These are phyloP conservation scores for Podarcis cretensis DNA, from an alignment of 2,113 vertebrate species.

Conservation along the genomic window DNA sequence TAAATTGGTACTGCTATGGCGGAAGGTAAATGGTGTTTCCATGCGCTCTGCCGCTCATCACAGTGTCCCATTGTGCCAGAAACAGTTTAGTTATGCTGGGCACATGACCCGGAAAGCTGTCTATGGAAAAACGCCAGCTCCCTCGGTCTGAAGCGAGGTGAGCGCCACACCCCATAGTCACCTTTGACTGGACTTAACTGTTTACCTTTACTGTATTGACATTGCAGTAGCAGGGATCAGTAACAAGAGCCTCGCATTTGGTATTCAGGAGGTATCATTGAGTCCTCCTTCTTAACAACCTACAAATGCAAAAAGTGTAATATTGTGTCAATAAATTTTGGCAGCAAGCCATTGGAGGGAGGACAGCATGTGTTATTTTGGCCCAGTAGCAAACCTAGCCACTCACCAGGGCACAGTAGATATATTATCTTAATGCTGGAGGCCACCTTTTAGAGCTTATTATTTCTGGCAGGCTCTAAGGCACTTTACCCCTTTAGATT, in stretches of 20 bases:
- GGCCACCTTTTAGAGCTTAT: not conserved
- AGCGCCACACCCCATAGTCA: no score
- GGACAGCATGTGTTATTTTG: no score
- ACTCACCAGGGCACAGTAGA: not conserved
- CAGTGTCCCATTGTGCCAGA: no score
- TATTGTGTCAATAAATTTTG: not conserved
- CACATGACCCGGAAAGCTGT: no score
- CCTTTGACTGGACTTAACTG: no score
- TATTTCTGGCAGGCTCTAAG: not conserved
- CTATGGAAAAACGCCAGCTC: no score
- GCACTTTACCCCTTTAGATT: not conserved
- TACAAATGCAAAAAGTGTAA: not conserved
- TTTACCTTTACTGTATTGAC: not conserved
- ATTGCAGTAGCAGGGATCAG: not conserved
- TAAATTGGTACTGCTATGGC: no score
- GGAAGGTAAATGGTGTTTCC: no score
- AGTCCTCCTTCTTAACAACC: not conserved
- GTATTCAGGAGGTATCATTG: not conserved
- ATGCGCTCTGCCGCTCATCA: no score
- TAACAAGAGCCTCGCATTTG: not conserved
- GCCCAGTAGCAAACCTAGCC: no score
- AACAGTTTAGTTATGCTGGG: no score
- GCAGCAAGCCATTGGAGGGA: not conserved
- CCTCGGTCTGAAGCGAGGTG: no score
- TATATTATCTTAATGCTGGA: not conserved